A percentile compares a stretch with the other conserved stretches of the same genome.
These are phyloP conservation scores for Melieria picta DNA, from an alignment of 2,888 invertebrate genomes.

Conservation along the genomic window DNA sequence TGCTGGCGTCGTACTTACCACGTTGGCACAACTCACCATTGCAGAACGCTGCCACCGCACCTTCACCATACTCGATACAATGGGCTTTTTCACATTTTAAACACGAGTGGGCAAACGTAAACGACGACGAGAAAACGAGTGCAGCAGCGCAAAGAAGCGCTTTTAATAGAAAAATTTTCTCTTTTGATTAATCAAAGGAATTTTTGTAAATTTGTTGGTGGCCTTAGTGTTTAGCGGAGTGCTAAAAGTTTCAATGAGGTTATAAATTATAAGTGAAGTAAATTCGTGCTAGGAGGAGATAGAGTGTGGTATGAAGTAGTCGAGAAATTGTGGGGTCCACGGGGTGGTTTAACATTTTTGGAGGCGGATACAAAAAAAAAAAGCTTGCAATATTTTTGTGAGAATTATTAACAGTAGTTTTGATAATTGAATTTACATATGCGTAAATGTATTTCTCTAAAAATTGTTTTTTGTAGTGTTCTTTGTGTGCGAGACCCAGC, in stretches of 20 bases:
- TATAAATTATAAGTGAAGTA: no score
- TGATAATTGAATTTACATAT: background rate
- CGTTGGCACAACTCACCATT: no score
- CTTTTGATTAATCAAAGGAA: background rate
- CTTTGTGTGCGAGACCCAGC: background rate
- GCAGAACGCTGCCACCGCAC: no score
- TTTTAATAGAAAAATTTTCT: constrained; percentile 2
- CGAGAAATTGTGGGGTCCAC: no score
- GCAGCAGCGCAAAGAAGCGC: constrained; percentile 10
- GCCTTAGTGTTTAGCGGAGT: no score
- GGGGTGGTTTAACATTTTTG: background rate
- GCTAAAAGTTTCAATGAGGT: no score
- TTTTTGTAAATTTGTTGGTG: background rate
- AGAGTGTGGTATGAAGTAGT: no score
- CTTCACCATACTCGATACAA: no score
- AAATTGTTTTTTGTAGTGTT: constrained; percentile 16
- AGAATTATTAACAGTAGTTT: background rate
- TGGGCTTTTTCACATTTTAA: no score
- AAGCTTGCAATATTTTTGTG: no score
- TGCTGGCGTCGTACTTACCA: no score
- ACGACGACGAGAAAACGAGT: constrained; percentile 14
- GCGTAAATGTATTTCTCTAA: background rate
- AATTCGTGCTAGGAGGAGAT: no score
- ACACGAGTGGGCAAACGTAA: background rate
- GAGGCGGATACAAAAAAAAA: constrained; percentile 24